Base-by-base conservation (phyloP, 1,140 invertebrate genomes). In the Drosophila teissieri region DNA sequence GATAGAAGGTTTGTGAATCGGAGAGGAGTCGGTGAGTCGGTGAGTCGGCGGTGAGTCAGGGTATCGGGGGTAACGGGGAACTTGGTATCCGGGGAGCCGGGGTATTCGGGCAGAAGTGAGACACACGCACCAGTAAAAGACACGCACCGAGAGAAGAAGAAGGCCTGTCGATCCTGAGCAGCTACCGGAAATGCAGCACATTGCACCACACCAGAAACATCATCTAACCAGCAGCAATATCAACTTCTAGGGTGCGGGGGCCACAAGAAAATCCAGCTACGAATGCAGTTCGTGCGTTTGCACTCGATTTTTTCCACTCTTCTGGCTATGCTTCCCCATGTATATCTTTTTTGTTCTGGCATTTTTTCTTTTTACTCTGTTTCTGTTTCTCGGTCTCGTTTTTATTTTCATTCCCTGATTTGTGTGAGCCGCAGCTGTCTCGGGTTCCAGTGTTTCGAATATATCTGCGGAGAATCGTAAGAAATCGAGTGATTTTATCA, bases 111-210 rank as follows among this genome's bases (percentile, higher is more conserved):
- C n/a, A 37, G 61, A 51, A 36, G 31, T 88, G 85, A 81, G 80
- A 74, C 78, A 86, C 82, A 86, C 82, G 82, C 82, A 86, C 60
- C 63, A 51, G 57, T 49, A 36, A 75, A 84, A 83, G 76, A 83
- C 80, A 84, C 76, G 81, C 81, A 80, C 76, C 60, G 73, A 56
- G 64, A 2, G n/a, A 36, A 15, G 37, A 53, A 6, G 49, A 36
- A n/a, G 37, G 54, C 60, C 60, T 55, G 15, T 46, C 51, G 40
- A 69, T 45, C 34, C 61, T 48, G 42, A 64, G 46, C 53, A 48
- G 78, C 83, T 88, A 88, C 83, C 83, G 83, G 83, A 88, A 88
- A 88, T 89, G 83, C 83, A 89, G 79, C 83, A 80, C 83, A 88
- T 88, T 88, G 76, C 75, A 76, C 73, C 62, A 78, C 67, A 73